A percentile compares a stretch with the other conserved stretches of the same genome.
phyloP scores from a whole-genome alignment of 2,888 invertebrate species.

The Cerceris rybyensis region DNA sequence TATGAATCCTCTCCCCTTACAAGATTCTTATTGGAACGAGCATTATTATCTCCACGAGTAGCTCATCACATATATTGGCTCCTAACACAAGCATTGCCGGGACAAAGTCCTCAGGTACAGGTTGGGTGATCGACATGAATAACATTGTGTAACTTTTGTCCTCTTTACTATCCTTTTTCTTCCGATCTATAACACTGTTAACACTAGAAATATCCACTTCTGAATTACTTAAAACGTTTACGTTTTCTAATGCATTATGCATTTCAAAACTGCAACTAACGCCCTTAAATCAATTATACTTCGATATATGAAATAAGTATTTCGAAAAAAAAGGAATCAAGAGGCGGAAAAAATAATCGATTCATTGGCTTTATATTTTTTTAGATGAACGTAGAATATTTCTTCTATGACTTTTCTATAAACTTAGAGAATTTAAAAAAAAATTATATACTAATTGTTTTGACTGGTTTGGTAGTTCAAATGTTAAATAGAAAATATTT shows the following conservation, averaged over 20 bases:
- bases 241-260: not conserved
- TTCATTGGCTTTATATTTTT: too few species aligned
- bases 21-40: slow-evolving; percentile 90
- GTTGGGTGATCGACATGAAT: slow-evolving; percentile 27
- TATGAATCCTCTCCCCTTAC: slow-evolving; percentile 95
- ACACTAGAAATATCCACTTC: not conserved
- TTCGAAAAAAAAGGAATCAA: too few species aligned
- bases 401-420: too few species aligned
- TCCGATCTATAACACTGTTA: not conserved
- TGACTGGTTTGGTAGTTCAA: too few species aligned
- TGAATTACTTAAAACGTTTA: not conserved
- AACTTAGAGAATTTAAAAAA: too few species aligned
- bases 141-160: slow-evolving; percentile 16
- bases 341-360: too few species aligned
- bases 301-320: too few species aligned
- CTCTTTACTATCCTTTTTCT: not conserved
- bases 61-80: slow-evolving; percentile 98
- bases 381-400: too few species aligned
- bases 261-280: not conserved
- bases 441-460: too few species aligned
- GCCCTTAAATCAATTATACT: too few species aligned
- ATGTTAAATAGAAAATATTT: too few species aligned
- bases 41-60: slow-evolving; percentile 93
- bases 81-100: slow-evolving; percentile 91
- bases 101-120: slow-evolving; percentile 90